Evolutionary conservation across 2,113 vertebrate genomes (phyloP), one percentile per base, ranked within the genome.

Genomic region (Grammomys dolichurus): DNA sequence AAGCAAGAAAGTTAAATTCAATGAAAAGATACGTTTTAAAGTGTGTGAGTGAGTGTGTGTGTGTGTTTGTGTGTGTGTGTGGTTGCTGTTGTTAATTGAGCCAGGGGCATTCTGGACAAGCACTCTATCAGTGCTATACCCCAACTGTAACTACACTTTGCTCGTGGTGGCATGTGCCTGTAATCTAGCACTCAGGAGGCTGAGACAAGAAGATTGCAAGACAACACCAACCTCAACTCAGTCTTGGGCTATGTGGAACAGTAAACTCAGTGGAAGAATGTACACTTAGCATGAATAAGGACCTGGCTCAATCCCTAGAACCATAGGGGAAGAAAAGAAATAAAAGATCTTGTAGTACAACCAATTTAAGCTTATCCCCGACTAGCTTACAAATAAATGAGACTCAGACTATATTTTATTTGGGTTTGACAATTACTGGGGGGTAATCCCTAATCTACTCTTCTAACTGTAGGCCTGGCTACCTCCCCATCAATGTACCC

Each of bases 1-100:
- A 94, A 84, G 56, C 36, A 89, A 86, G 24, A 93, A 94, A 95
- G 91, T 84, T 46, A 67, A 87, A 75, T 76, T 48, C 40, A 88
- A 92, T 70, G 13, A 96, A 84, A 75, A 78, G 5, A 90, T 93
- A 87, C 22, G 51, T 90, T 90, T 40, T 58, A 33, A 80, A 92
- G 76, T 87, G 70, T 31, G 7, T 93, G 46, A 19, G n/a, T 87
- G 22, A 33, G 7, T 22, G 10, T 87, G 76, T 28, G 24, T 28
- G 88, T 91, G 75, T 81, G 69, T 26, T 5, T 94, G 46, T 28
- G 16, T 70, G 16, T 51, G 16, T 51, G 10, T 63, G 60, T 65
- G 7, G 12, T 12, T 33, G 67, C 7, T 89, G 56, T 1, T 36
- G 43, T n/a, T 77, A 60, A 90, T 7, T 22, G 19, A 90, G 33